Base-by-base conservation (phyloP, 2,113 vertebrate genomes). In the Synodontis membranacea region DNA sequence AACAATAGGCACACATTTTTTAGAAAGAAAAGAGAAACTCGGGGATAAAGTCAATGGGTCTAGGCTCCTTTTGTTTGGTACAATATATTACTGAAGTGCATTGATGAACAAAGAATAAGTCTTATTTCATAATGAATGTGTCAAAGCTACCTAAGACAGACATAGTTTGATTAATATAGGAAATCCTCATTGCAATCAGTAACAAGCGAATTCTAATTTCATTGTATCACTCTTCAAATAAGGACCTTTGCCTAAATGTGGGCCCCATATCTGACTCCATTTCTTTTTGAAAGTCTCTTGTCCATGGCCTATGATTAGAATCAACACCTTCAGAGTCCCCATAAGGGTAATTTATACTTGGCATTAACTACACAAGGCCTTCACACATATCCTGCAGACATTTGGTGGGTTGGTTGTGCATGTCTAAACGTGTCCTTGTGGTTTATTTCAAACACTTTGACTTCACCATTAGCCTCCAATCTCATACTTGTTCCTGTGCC, bases 391-490 rank as follows among this genome's bases (percentile, higher is more conserved):
- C 60, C 60, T 3, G 14, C 4, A 1, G 14, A 34, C 62, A 66
- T 66, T 31, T 66, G 62, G 25, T 3, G 25, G 11, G 10, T 28
- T n/a, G 25, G 9, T 62, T 5, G 14, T 66, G 14, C n/a, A 66
- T 7, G n/a, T 66, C 10, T n/a, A n/a, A n/a, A n/a, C n/a, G n/a
- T n/a, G 48, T 66, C 31, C 62, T 17, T 1, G 15, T 14, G 34
- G 62, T 34, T 66, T 17, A 66, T 66, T 66, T 66, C 14, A 34
- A 66, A 34, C 62, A 34, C 62, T 17, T 17, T 10, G 91, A 94
- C 50, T 9, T 70, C 48, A 56, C n/a, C 50, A 56, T 80, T 80
- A 37, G 37, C n/a, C 83, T 66, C n/a, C 31, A 17, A 46, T 19
- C 31, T 68, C 42, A 34, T 3, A 52, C 23, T 85, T 28, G 42